Conservation (phyloP, 2,113 vertebrate species). For the Aythya baeri region DNA sequence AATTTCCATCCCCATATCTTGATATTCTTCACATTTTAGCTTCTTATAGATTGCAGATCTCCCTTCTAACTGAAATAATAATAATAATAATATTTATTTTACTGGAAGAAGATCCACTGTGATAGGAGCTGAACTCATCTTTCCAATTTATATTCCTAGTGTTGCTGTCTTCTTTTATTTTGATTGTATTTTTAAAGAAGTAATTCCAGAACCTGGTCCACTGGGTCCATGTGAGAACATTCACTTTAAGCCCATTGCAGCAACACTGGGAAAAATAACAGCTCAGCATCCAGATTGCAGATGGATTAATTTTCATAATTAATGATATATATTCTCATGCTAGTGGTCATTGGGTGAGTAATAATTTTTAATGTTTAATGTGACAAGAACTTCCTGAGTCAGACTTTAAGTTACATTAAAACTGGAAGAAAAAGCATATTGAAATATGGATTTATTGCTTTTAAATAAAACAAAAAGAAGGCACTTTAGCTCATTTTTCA, state of each 20-base stretch:
- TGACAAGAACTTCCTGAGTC: neutral
- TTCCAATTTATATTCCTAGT: neutral
- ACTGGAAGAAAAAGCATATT: neutral
- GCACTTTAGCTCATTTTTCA: neutral
- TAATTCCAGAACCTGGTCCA: neutral
- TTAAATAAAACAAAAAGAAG: neutral
- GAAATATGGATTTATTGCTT: neutral
- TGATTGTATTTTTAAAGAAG: neutral
- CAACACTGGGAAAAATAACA: neutral
- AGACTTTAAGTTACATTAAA: neutral
- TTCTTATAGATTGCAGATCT: neutral
- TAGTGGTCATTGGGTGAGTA: neutral
- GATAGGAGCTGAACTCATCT: neutral
- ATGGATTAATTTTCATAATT: neutral
- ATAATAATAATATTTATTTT: neutral
- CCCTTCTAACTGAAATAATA: neutral
- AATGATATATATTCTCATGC: neutral
- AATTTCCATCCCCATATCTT: neutral
- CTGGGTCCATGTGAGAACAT: neutral
- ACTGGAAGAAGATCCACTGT: neutral
- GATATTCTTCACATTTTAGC: neutral
- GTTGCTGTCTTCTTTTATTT: neutral
- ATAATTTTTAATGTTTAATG: neutral
- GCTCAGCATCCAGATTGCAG: neutral
- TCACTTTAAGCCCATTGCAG: neutral